Base-by-base conservation (phyloP, 2,888 invertebrate species). In the Callyntrura guangdongensis region DNA sequence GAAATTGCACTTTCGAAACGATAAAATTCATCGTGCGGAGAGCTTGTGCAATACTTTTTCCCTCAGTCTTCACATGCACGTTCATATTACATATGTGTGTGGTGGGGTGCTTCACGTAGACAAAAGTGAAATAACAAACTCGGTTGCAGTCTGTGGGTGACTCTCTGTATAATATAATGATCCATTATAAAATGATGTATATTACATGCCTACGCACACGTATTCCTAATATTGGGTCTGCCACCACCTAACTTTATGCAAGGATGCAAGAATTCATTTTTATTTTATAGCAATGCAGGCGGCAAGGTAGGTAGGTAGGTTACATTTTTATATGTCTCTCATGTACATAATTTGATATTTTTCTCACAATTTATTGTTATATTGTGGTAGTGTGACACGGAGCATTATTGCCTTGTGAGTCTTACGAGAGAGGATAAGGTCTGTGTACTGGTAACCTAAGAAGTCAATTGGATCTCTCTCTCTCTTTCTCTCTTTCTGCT, bases 1-100 rank as follows among this genome's bases (percentile, higher is more conserved):
- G 89, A 84, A 89, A 89, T 83, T 67, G 69, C 67, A 77, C 81
- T 77, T 87, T 49, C 27, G 25, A 77, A 77, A 77, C 53, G 77
- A 27, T 53, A 77, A 53, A 53, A 53, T 53, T 77, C 53, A 77
- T 77, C 53, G 56, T 85, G 25, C 56, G 72, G 12, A 3, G 17
- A 74, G 56, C 45, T 72, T 74, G 69, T 85, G 36, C 27, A 61
- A 53, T 53, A n/a, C 12, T 49, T 49, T 45, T 67, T 67, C 27
- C 22, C 64, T 67, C 64, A 36, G 2, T 36, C 36, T 36, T n/a
- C n/a, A 36, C 36, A 36, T 36, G 36, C 36, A 36, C 36, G 36
- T 36, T 6, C 36, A 6, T 36, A 36, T n/a, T n/a, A 36, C 6
- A 6, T 25, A n/a, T 59, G 53, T 53, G 53, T 53, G 14, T 53